A percentile compares a stretch with the other conserved stretches of the same genome.
Evolutionary conservation across 2,888 invertebrate species (phyloP).

Genomic region (Mystacides longicornis): DNA sequence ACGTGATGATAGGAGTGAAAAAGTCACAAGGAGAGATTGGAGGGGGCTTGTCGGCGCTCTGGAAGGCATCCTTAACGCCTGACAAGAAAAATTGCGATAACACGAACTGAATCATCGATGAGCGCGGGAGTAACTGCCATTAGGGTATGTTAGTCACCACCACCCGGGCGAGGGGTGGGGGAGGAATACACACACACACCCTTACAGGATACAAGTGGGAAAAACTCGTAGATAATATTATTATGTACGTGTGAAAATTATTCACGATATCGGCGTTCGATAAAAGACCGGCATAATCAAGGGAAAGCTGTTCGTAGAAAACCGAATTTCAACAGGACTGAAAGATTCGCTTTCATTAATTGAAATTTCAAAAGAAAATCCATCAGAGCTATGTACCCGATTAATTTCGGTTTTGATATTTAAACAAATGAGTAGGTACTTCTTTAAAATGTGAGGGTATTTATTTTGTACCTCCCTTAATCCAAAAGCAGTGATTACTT

Average conservation of each 20-base stretch:
- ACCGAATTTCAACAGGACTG: not conserved
- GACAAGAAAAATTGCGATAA: slow-evolving; percentile 19
- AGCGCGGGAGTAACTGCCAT: slow-evolving; percentile 3
- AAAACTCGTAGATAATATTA: not conserved
- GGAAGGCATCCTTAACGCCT: not conserved
- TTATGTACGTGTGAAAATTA: no score
- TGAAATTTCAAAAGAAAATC: not conserved
- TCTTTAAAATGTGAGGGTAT: no score
- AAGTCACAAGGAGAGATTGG: not conserved
- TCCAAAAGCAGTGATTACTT: no score
- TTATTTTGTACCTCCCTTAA: no score
- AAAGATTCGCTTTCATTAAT: not conserved
- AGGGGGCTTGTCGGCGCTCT: not conserved
- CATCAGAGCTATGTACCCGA: no score
- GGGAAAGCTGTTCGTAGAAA: not conserved
- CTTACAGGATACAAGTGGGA: not conserved
- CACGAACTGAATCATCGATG: slow-evolving; percentile 24
- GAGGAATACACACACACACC: not conserved
- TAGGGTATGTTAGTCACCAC: not conserved
- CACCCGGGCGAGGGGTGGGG: not conserved
- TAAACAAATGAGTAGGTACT: no score
- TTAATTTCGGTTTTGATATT: no score
- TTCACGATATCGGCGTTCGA: no score
- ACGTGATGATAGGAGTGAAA: not conserved
- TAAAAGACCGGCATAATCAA: no score